A percentile compares a stretch with the other conserved stretches of the same genome.
These are phyloP conservation scores for Bucorvus abyssinicus DNA, from an alignment of 2,797 vertebrate genomes.

Conservation along the genomic window DNA sequence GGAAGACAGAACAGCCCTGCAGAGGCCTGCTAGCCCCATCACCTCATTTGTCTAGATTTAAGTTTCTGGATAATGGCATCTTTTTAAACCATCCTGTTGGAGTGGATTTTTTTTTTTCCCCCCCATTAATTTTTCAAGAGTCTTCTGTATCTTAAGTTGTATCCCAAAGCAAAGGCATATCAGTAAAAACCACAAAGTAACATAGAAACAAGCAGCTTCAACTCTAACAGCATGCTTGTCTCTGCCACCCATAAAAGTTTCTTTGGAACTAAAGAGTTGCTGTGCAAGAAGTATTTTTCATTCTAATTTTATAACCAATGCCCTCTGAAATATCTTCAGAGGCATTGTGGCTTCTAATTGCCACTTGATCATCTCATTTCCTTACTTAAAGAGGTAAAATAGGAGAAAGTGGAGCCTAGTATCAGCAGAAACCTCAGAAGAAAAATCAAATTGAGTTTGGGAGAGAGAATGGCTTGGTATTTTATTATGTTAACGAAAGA, in stretches of 20 bases:
- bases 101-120: neutral
- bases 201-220: too few relatives aligned
- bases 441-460: neutral
- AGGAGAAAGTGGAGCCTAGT: neutral
- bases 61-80: neutral
- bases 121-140: neutral
- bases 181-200: neutral
- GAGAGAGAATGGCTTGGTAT: neutral
- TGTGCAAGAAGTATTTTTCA: neutral
- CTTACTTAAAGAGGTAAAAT: neutral
- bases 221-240: neutral
- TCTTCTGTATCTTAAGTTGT: neutral
- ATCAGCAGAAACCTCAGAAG: neutral
- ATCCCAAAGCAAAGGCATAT: neutral
- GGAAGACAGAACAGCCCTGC: neutral
- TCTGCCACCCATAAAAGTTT: neutral
- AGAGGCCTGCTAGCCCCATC: neutral
- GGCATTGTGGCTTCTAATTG: neutral
- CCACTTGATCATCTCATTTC: neutral
- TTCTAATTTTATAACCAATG: neutral
- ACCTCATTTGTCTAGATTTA: neutral
- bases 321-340: neutral
- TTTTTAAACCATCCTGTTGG: neutral
- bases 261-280: neutral
- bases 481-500: neutral